Evolutionary conservation across 2,797 vertebrate genomes (phyloP).

Genomic region (Anniella stebbinsi): DNA sequence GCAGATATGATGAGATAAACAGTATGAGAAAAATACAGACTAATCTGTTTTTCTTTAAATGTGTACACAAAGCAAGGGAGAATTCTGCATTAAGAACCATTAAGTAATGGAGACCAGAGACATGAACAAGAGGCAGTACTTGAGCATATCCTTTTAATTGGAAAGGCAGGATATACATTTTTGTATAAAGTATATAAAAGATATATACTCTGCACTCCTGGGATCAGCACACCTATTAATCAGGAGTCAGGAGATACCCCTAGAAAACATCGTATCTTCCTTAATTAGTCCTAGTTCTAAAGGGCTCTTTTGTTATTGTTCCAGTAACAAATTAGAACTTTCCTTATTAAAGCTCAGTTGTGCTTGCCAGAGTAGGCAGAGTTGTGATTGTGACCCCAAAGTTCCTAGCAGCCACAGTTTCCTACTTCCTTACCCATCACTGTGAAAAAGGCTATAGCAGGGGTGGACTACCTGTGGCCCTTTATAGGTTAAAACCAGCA

Average conservation of each 20-base stretch:
- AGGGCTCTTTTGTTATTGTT: background rate
- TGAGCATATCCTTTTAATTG: background rate
- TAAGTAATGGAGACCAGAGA: background rate
- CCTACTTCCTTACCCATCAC: background rate
- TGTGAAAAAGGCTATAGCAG: background rate
- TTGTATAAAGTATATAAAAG: no score
- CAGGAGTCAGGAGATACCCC: background rate
- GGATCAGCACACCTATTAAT: background rate
- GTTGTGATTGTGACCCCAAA: background rate
- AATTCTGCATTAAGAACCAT: background rate
- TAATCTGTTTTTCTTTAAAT: background rate
- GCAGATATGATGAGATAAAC: background rate
- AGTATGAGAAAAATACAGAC: background rate
- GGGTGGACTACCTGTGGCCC: no score
- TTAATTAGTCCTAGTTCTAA: background rate
- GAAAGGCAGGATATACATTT: background rate
- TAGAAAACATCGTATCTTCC: background rate
- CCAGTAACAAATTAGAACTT: accelerated
- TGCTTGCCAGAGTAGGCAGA: accelerated
- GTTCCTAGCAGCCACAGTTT: accelerated
- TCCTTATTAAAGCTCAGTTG: background rate
- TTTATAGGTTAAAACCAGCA: no score
- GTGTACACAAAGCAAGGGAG: no score
- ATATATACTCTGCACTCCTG: background rate
- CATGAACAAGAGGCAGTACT: background rate